Base-by-base conservation (phyloP, 2,888 invertebrate genomes). In the Portevinia maculata region DNA sequence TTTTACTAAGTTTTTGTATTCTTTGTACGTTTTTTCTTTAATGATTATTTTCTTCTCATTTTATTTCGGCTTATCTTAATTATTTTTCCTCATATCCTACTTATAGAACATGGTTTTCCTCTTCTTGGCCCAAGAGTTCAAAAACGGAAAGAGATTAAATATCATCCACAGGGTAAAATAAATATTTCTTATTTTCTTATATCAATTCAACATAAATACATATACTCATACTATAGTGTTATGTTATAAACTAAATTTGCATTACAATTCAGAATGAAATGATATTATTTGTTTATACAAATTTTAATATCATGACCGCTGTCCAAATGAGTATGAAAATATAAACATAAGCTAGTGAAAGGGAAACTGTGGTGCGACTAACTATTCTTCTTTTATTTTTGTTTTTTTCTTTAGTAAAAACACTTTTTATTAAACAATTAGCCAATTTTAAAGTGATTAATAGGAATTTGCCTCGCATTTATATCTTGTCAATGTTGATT, bases 61-160 rank as follows among this genome's bases (percentile, higher is more conserved):
- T 73, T 55, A 59, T 81, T 86, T 78, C 60, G 74, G 79, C 81
- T 79, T 81, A 86, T 86, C 74, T 85, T 85, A 78, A 76, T 85
- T 86, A 71, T 86, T 85, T 86, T 86, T 85, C 73, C 85, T 85
- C 85, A 85, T 86, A 87, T 86, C 70, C 76, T 83, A 79, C 85
- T 88, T 89, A 85, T 90, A 90, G 90, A 89, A 88, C 86, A 88
- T 87, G 89, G 89, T 88, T 88, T 88, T 87, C 89, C 88, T 86
- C 86, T 89, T 87, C 89, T 88, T 88, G 88, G 87, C 87, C 86
- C 88, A 87, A 88, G 87, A 88, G 87, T 86, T 86, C 88, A 87
- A 87, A 89, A 89, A 90, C 88, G 90, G 90, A 90, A 89, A 89
- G 90, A 90, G 87, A 88, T 89, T 86, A 90, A 90, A 88, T 89